These are phyloP conservation scores for Cranoglanis bouderius DNA, from an alignment of 2,113 vertebrate species.

Conservation along the genomic window DNA sequence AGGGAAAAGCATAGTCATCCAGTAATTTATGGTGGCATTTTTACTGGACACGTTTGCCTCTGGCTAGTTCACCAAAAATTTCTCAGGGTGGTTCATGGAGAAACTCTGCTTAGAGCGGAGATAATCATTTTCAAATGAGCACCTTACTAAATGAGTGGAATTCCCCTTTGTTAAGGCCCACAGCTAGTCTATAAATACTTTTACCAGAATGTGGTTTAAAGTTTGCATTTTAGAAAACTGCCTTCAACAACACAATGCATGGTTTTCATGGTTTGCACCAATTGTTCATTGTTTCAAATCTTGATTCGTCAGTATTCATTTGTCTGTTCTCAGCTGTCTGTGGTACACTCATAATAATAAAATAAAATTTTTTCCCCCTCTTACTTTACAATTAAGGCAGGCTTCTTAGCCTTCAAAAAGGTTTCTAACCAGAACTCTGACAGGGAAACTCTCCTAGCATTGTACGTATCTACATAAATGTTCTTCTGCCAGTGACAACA, in stretches of 20 bases:
- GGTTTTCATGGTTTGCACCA: background rate
- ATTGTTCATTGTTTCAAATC: background rate
- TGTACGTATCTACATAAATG: background rate
- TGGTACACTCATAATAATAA: background rate
- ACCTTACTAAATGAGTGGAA: slow-evolving; percentile 58
- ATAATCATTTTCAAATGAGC: slow-evolving; percentile 59
- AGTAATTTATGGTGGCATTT: slow-evolving; percentile 64
- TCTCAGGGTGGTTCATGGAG: slow-evolving; percentile 51
- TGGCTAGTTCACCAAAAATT: slow-evolving; percentile 59
- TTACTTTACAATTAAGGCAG: background rate
- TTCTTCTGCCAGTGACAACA: background rate
- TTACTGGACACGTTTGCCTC: slow-evolving; percentile 49
- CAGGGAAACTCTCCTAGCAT: background rate
- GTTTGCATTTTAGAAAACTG: slow-evolving; percentile 29
- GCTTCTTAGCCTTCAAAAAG: background rate
- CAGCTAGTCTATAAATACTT: slow-evolving; percentile 48
- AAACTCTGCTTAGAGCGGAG: slow-evolving; percentile 53
- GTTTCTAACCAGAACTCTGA: background rate
- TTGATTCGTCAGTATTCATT: background rate
- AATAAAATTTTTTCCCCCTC: background rate
- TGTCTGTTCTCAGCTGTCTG: background rate
- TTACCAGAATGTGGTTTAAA: slow-evolving; percentile 26
- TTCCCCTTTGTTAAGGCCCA: slow-evolving; percentile 41
- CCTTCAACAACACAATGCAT: background rate
- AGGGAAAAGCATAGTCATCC: slow-evolving; percentile 36